A percentile compares a stretch with the other conserved stretches of the same genome.
Evolutionary conservation across 2,888 invertebrate species (phyloP).

Genomic region (Brachypalpus laphriformis): DNA sequence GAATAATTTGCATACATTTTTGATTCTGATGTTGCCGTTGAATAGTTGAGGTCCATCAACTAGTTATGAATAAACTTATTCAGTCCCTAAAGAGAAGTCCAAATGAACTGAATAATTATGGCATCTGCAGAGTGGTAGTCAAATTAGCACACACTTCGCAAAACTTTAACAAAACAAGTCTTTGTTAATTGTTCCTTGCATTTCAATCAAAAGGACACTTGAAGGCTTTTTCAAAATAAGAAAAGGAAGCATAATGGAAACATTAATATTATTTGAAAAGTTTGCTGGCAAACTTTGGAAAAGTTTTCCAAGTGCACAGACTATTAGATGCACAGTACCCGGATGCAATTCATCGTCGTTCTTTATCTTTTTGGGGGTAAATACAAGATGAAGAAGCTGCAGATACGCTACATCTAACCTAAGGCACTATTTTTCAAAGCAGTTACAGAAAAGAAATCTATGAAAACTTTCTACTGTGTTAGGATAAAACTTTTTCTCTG

Average conservation of each 20-base stretch:
- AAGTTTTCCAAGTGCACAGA: not conserved
- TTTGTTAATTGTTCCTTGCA: not conserved
- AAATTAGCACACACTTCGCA: no score
- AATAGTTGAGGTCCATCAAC: not conserved
- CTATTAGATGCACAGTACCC: not conserved
- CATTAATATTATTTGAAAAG: conserved; percentile 35
- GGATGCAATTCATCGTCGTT: no score
- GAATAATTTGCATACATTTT: not conserved
- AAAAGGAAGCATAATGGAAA: conserved; percentile 18
- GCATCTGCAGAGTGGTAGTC: no score
- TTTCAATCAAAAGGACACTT: conserved; percentile 15
- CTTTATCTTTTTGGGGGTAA: not conserved
- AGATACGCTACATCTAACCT: not conserved
- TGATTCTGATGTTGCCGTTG: no score
- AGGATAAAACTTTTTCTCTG: not conserved
- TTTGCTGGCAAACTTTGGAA: not conserved
- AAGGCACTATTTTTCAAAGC: not conserved
- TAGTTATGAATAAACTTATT: not conserved
- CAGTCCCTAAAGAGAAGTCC: no score
- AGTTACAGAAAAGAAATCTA: conserved; percentile 10
- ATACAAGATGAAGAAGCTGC: conserved; percentile 12
- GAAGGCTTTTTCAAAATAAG: not conserved
- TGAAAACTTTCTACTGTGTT: conserved; percentile 20
- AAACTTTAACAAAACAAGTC: no score
- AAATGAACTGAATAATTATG: no score